These are phyloP conservation scores for Taenioides sp. DNA, from an alignment of 2,797 vertebrate species.

Conservation along the genomic window DNA sequence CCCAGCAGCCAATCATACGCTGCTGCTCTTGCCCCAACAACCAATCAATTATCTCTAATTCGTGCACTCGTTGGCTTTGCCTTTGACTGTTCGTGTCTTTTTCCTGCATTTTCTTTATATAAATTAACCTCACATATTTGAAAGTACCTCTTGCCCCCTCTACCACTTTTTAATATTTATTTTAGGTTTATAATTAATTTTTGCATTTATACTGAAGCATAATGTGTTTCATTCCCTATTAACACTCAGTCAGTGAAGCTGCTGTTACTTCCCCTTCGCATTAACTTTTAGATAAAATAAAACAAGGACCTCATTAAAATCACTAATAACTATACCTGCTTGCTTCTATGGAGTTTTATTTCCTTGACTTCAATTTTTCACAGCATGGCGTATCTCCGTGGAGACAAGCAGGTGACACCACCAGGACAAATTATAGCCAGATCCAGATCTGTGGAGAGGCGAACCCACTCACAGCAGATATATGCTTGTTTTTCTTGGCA, in stretches of 20 bases:
- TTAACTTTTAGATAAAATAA: no score
- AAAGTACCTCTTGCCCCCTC: not conserved
- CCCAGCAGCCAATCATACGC: conserved; percentile 89
- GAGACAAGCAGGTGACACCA: no score
- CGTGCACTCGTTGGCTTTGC: conserved; percentile 57
- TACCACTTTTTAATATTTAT: not conserved
- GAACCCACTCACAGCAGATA: no score
- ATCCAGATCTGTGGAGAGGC: no score
- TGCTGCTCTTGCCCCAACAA: conserved; percentile 83
- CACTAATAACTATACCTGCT: no score
- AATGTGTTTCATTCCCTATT: not conserved
- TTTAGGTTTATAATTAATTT: not conserved
- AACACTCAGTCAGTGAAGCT: not conserved
- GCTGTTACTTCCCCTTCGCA: not conserved
- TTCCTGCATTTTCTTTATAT: not conserved
- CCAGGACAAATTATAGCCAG: no score
- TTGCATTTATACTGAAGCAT: not conserved
- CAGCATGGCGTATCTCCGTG: no score
- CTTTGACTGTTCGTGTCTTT: not conserved
- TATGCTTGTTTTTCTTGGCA: no score
- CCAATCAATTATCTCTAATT: conserved; percentile 96
- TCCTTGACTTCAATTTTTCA: no score
- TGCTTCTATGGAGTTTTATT: no score
- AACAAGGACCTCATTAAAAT: no score
- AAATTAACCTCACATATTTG: not conserved